Evolutionary conservation across 2,888 invertebrate genomes (phyloP).

Genomic region (Altica lythri): DNA sequence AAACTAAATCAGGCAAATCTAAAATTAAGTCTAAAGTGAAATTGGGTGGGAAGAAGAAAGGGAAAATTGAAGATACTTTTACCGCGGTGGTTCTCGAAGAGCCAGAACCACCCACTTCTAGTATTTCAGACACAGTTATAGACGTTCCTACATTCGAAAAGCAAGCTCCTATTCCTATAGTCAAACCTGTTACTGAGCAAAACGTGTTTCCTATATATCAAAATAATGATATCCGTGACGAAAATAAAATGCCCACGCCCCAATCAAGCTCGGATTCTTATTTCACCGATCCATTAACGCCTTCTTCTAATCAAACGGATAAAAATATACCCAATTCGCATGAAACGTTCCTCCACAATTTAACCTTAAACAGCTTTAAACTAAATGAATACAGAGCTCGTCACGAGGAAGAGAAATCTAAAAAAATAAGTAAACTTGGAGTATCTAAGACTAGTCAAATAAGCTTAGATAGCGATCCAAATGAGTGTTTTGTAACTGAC

Average conservation of each 20-base stretch:
- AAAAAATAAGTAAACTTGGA: slow-evolving; percentile 55
- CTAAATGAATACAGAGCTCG: slow-evolving; percentile 53
- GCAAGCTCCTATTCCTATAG: neutral
- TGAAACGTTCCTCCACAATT: slow-evolving; percentile 45
- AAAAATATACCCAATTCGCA: slow-evolving; percentile 51
- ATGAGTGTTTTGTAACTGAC: slow-evolving; percentile 46
- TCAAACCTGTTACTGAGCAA: slow-evolving; percentile 17
- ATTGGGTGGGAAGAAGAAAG: slow-evolving; percentile 56
- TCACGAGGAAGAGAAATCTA: slow-evolving; percentile 46
- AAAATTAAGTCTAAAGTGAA: slow-evolving; percentile 64
- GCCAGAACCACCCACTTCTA: slow-evolving; percentile 20
- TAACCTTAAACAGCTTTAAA: slow-evolving; percentile 54
- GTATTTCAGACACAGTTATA: slow-evolving; percentile 29
- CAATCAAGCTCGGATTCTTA: slow-evolving; percentile 73
- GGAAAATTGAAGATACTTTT: slow-evolving; percentile 50
- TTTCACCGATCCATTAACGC: slow-evolving; percentile 73
- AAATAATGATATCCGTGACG: slow-evolving; percentile 32
- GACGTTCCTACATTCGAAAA: slow-evolving; percentile 25
- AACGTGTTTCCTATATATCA: slow-evolving; percentile 15
- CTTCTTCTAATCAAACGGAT: slow-evolving; percentile 64
- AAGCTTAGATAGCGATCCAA: slow-evolving; percentile 53
- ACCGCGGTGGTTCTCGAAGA: slow-evolving; percentile 46
- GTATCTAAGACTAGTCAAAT: slow-evolving; percentile 56
- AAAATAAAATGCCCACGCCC: slow-evolving; percentile 57
- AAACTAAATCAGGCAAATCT: slow-evolving; percentile 56